Base-by-base conservation (phyloP, 2,797 vertebrate genomes). In the Decapterus maruadsi region DNA sequence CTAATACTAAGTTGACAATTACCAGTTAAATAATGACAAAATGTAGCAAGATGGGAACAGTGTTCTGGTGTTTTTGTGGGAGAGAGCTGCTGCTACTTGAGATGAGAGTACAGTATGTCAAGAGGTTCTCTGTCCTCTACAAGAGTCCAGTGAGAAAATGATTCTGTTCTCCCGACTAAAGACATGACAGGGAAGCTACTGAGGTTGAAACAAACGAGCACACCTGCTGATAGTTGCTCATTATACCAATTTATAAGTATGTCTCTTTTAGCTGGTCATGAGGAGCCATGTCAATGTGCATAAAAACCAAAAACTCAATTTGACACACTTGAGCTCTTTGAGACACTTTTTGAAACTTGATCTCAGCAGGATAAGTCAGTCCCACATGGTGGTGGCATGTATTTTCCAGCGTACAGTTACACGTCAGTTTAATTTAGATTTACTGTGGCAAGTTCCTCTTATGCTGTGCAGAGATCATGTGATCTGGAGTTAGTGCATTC, bases 91-190 rank as follows among this genome's bases (percentile, higher is more conserved):
- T 50, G 16, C 17, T 26, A 46, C 34, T 8, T 48, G 45, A 60
- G 50, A 70, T 58, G 36, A 71, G 40, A 3, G 2, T 20, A 51
- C 4, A 3, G 2, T 20, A 51, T 6, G 48, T 57, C 60, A 26
- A 46, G 56, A 46, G 56, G 0, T 0, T 68, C 17, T 69, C 51
- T 61, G 40, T 56, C 0, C n/a, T 54, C 48, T 14, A 10, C 26
- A 57, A 42, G 20, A 13, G 16, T 79, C 53, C 51, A 16, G 34
- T 45, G 56, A 72, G 70, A 43, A 80, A 70, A 56, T 48, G 29
- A 43, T 71, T 45, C 11, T 63, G 54, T 66, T 43, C 46, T n/a
- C 71, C n/a, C 45, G 29, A 51, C 26, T 65, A 50, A 58, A 63
- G 53, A 73, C 59, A 71, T 53, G 34, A 34, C 58, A 50, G 31